phyloP scores from a whole-genome alignment of 2,797 vertebrate species.

The Acanthis flammea region DNA sequence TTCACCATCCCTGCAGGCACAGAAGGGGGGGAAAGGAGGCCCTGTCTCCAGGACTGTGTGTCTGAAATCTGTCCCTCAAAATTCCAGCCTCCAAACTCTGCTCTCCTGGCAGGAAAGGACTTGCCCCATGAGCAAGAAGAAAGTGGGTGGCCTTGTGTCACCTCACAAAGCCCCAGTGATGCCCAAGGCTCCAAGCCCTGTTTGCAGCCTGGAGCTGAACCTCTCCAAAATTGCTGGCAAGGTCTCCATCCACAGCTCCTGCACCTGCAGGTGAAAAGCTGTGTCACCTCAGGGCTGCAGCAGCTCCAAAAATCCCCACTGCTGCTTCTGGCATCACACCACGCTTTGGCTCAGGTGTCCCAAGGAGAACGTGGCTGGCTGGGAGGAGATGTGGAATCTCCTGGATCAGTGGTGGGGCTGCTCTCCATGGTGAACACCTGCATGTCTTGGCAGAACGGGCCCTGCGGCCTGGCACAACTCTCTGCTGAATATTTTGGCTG shows the following conservation, averaged over 20 bases:
- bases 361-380: neutral
- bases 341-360: neutral
- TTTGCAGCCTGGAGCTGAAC: neutral
- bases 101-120: neutral
- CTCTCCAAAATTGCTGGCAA: neutral
- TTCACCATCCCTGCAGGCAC: neutral
- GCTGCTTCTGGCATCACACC: neutral
- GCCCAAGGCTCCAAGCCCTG: neutral
- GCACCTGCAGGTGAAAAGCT: neutral
- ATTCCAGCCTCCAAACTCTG: neutral
- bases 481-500: conserved; percentile 58
- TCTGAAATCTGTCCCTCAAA: neutral
- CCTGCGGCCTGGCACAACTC: conserved; percentile 30
- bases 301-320: neutral
- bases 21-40: neutral
- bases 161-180: neutral
- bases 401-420: neutral
- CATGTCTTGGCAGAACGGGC: neutral
- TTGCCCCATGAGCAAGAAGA: neutral
- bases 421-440: conserved; percentile 10
- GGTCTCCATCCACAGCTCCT: neutral
- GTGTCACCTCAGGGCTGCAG: neutral
- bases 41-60: neutral
- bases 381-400: neutral
- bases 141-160: neutral